Evolutionary conservation across 2,888 invertebrate species (phyloP), one percentile per base, ranked within the genome.

Genomic region (Campoplex capitator): DNA sequence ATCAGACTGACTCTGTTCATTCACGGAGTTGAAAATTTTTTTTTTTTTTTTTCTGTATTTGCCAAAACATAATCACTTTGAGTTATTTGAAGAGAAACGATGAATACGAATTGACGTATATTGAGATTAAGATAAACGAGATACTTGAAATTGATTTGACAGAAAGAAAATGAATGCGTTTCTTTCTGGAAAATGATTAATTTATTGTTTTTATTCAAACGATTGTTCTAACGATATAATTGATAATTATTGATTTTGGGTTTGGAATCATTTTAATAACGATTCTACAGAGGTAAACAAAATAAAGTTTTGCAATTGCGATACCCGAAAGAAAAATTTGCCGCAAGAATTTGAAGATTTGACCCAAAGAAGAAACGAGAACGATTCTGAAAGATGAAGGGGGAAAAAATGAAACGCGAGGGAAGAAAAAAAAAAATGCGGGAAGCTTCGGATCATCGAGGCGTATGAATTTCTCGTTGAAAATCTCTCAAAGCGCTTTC

Each of bases 401-500:
- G 38, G 38, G 54, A 16, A 48, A 32, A 45, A 38, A 48, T 7
- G 70, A 74, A 68, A 23, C 23, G n/a, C 65, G 67, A 51, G 54
- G 13, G 51, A n/a, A 65, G 3, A 23, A 23, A 23, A 23, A 23
- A 74, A 71, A 76, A 67, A 48, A 28, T 38, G 67, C 32, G 73
- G 6, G 28, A 51, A 77, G 76, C 58, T 73, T 67, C 54, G 58
- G 67, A 73, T 45, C 80, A 65, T 56, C 76, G 71, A 80, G 70
- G 67, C 76, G 51, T 32, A 68, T 73, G 83, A 83, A 76, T 81
- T 76, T 58, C 65, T 80, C 77, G 83, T 83, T 74, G 76, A 68
- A 77, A 84, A 84, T 84, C 62, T 81, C 68, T 86, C 80, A 73
- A 83, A 81, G 83, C 67, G 13, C 68, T 83, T 73, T 86, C 77